Conservation (phyloP, 2,888 invertebrate species). For the Drosophila nr. perissopoda region DNA sequence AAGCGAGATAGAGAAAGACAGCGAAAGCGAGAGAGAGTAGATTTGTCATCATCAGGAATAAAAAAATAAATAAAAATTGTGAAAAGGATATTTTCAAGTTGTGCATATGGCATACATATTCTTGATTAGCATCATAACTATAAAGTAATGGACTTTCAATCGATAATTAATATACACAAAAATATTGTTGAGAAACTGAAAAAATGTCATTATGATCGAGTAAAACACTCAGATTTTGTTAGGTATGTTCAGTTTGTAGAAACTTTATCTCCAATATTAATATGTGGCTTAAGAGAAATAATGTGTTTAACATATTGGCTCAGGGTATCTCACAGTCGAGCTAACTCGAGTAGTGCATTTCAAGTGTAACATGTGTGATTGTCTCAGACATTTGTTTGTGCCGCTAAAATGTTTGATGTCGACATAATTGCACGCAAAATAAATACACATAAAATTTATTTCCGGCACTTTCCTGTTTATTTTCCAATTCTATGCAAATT, state of each 20-base stretch:
- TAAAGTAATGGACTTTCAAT: neutral
- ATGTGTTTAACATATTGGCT: neutral
- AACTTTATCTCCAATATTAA: neutral
- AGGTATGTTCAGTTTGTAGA: neutral
- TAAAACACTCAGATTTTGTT: too few species aligned
- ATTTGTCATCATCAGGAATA: neutral
- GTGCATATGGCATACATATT: neutral
- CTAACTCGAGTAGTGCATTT: neutral
- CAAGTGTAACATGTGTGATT: neutral
- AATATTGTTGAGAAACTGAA: neutral
- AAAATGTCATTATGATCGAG: neutral
- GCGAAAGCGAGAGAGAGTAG: neutral
- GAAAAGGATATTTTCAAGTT: neutral
- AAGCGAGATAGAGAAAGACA: too few species aligned
- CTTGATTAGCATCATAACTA: neutral
- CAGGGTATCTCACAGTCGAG: neutral
- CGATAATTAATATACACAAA: neutral
- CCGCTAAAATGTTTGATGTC: neutral
- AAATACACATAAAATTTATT: neutral
- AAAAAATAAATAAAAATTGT: neutral
- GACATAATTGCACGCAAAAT: neutral
- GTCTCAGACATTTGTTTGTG: neutral
- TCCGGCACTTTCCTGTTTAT: neutral
- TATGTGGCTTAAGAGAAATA: neutral
- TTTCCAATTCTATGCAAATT: slow-evolving; percentile 12